phyloP scores from a whole-genome alignment of 1,140 invertebrate genomes.

The Kradibia gibbosae region DNA sequence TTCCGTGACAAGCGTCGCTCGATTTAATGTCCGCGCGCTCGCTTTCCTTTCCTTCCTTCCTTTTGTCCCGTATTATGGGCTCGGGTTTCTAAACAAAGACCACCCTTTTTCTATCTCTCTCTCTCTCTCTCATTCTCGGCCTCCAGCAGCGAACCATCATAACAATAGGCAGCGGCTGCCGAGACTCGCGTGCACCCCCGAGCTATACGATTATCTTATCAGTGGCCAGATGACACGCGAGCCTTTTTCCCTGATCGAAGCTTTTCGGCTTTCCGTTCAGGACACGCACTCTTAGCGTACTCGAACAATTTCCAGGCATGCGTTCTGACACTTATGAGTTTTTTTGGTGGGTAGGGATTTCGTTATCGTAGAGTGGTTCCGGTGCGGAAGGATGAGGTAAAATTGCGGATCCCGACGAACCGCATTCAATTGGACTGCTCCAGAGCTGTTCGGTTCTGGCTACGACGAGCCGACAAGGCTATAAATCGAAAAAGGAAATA shows the following conservation, averaged over 20 bases:
- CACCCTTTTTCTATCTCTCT: background rate
- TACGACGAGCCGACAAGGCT: constrained; percentile 49
- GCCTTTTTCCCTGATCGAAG: too few species aligned
- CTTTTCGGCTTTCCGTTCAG: background rate
- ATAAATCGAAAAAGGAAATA: constrained; percentile 62
- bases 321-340: background rate
- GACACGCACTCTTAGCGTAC: too few species aligned
- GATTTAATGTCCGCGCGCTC: constrained; percentile 28
- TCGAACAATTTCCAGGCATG: too few species aligned
- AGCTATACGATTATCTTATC: constrained; percentile 35
- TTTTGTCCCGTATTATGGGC: background rate
- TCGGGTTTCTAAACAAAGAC: constrained; percentile 28
- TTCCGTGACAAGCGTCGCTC: constrained; percentile 44
- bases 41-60: background rate
- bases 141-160: background rate
- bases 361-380: constrained; percentile 54
- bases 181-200: background rate
- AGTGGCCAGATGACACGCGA: constrained; percentile 8
- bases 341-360: constrained; percentile 38
- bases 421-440: background rate
- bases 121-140: background rate
- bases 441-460: background rate
- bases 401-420: background rate
- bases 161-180: too few species aligned
- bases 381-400: constrained; percentile 3